phyloP scores from a whole-genome alignment of 2,797 vertebrate species.

The Champsocephalus gunnari region DNA sequence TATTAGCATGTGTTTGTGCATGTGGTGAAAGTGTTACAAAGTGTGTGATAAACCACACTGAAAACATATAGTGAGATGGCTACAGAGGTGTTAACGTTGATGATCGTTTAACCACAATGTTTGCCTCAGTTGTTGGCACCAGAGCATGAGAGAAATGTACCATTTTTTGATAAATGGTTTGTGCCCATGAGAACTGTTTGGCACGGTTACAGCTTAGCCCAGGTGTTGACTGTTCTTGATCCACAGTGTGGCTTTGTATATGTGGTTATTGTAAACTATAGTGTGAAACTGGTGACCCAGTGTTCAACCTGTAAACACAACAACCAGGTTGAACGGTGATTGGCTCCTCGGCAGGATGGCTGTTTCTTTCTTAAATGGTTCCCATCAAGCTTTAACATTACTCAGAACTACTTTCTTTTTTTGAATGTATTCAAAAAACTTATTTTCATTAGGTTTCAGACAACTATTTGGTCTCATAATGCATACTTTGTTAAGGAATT shows the following conservation, averaged over 20 bases:
- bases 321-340: neutral
- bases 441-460: no score
- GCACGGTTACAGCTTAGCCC: conserved; percentile 3
- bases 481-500: no score
- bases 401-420: neutral
- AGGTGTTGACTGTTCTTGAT: conserved; percentile 33
- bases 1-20: no score
- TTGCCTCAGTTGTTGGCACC: neutral
- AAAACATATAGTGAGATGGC: neutral
- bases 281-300: conserved; percentile 59
- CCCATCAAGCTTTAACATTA: neutral
- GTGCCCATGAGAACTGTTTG: conserved; percentile 35
- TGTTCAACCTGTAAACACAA: conserved; percentile 39
- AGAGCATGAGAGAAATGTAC: conserved; percentile 18
- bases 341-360: neutral
- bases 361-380: neutral
- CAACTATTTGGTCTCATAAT: no score
- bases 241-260: conserved; percentile 33
- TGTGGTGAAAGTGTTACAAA: neutral
- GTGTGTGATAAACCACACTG: neutral
- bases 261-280: conserved; percentile 43
- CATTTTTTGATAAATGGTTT: neutral
- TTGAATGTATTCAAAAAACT: no score
- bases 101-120: conserved; percentile 21
- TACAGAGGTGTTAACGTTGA: neutral